phyloP scores from a whole-genome alignment of 2,113 vertebrate species.

The Illadopsis cleaveri region DNA sequence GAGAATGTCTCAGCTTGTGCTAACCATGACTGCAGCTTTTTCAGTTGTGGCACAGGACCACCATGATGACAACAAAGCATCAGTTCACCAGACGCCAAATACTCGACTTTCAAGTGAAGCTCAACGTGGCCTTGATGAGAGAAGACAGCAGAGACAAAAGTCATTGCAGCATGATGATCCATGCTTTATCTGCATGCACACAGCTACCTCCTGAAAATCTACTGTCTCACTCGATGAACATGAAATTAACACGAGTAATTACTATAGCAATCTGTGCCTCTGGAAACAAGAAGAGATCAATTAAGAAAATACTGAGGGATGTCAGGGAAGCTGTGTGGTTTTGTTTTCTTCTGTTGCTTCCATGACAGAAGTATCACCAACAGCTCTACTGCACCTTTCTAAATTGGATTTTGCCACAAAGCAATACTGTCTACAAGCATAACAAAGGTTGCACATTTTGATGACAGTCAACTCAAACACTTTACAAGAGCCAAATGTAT shows the following conservation, averaged over 20 bases:
- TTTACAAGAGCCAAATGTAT: not conserved
- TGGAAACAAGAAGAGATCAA: not conserved
- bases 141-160: not conserved
- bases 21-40: not conserved
- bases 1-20: not conserved
- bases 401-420: not conserved
- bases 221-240: not conserved
- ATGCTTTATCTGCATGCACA: not conserved
- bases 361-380: not conserved
- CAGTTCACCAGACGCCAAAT: not conserved
- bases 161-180: rapidly evolving
- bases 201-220: not conserved
- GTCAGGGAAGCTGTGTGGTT: not conserved
- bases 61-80: not conserved
- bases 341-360: not conserved
- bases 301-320: not conserved
- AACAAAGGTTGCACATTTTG: not conserved
- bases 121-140: not conserved
- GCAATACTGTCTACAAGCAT: not conserved
- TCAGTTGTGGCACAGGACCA: not conserved
- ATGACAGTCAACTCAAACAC: not conserved
- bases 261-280: not conserved
- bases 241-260: not conserved
- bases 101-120: not conserved
- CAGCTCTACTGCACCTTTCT: not conserved